Evolutionary conservation across 2,113 vertebrate genomes (phyloP), one percentile per base, ranked within the genome.

Genomic region (Helogale parvula): DNA sequence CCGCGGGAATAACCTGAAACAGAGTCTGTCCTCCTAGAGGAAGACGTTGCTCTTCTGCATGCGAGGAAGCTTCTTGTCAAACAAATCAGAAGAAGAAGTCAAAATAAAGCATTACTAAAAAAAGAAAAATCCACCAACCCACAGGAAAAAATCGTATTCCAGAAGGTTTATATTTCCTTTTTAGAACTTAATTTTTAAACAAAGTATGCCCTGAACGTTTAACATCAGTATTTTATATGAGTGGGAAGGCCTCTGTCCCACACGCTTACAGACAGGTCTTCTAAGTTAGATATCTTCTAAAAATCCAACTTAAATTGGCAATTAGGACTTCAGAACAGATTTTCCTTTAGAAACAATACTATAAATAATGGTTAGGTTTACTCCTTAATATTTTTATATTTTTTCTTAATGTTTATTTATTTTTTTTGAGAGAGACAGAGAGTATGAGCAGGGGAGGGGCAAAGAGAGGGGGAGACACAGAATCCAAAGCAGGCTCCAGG

Each of bases 51-150:
- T 98, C 98, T 94, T 95, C 97, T 95, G 97, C 94, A 97, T 87
- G 92, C 91, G 65, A 97, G 96, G 93, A 98, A 98, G 98, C 97
- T 95, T 98, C 97, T 97, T 98, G 69, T 96, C 96, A 98, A 98
- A 98, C 90, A 95, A 98, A 98, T 96, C 97, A 97, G 94, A 98
- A 98, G 87, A 97, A 87, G 86, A 98, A 98, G 80, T 91, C 74
- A 98, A 97, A 98, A 96, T 96, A 96, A 97, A 96, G 93, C 93
- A 97, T 85, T 23, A 71, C 16, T 57, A 68, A 87, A 13, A 45
- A 27, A 84, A 92, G 25, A 68, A 97, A 92, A 91, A 25, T 17
- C 47, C 14, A 95, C 15, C 21, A 60, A 76, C 13, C 25, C 25
- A 74, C 4, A 0, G 31, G 1, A 12, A 4, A 14, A 38, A 6